Percentiles rank a stretch among this genome's conserved stretches.
phyloP scores from a whole-genome alignment of 2,113 vertebrate genomes.

The Vicugna pacos region DNA sequence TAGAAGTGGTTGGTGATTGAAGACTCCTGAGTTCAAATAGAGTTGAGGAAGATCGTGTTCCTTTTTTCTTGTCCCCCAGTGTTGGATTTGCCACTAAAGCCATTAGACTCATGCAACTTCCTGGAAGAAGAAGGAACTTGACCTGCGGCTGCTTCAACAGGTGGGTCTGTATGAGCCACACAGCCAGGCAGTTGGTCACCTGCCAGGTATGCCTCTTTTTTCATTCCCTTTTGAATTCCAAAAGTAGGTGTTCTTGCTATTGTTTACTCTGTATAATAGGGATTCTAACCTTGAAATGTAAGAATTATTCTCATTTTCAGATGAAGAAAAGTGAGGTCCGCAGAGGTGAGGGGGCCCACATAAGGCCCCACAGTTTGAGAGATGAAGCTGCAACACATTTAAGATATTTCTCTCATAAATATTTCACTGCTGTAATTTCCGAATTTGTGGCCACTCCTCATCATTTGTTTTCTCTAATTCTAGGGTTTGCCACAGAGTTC shows the following conservation, averaged over 20 bases:
- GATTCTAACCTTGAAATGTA: neutral
- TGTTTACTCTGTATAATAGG: neutral
- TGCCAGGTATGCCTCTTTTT: neutral
- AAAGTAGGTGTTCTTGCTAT: neutral
- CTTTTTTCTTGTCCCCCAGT: neutral
- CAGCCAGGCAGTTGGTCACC: neutral
- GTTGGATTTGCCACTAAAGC: neutral
- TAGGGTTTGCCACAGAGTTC: neutral
- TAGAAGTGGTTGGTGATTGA: neutral
- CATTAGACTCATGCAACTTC: neutral
- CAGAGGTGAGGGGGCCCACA: neutral
- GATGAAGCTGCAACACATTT: neutral
- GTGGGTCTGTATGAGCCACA: neutral
- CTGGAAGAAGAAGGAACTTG: neutral
- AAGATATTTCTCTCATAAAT: neutral
- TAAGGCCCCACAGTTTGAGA: neutral
- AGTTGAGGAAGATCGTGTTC: neutral
- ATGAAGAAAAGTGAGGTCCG: neutral
- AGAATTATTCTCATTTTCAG: neutral
- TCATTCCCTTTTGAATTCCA: rapidly evolving
- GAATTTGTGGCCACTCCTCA: neutral
- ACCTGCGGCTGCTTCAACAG: neutral
- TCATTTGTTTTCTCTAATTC: neutral
- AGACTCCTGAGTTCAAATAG: neutral
- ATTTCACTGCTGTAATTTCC: neutral